Evolutionary conservation across 1,140 invertebrate genomes (phyloP).

Genomic region (Samia ricini): DNA sequence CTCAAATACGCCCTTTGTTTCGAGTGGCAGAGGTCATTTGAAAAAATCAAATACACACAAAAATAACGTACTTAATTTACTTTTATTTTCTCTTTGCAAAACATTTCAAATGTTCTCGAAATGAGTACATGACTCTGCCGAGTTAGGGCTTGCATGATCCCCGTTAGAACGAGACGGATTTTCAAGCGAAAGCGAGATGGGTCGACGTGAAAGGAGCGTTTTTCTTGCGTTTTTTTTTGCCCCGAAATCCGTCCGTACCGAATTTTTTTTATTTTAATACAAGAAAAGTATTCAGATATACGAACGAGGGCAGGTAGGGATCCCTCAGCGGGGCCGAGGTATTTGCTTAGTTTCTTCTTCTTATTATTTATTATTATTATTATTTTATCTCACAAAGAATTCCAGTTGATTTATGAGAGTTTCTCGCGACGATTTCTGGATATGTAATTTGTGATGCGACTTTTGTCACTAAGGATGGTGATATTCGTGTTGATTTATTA

Average conservation of each 20-base stretch:
- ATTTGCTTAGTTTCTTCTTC: conserved; percentile 67
- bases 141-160: conserved; percentile 33
- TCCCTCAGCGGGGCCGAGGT: conserved; percentile 42
- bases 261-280: conserved; percentile 74
- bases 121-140: background rate
- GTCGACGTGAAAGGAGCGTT: conserved; percentile 46
- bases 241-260: conserved; percentile 60
- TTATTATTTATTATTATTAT: conserved; percentile 27
- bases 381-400: conserved; percentile 63
- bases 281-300: conserved; percentile 73
- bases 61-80: conserved; percentile 2
- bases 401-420: conserved; percentile 66
- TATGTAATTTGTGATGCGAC: conserved; percentile 69
- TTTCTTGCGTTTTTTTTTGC: conserved; percentile 75
- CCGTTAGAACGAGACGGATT: conserved; percentile 20
- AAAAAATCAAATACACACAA: background rate
- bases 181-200: conserved; percentile 33
- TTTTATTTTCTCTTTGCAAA: background rate
- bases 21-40: conserved; percentile 8
- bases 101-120: background rate
- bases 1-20: background rate
- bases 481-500: conserved; percentile 65
- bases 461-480: conserved; percentile 65
- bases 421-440: conserved; percentile 72
- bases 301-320: conserved; percentile 67